Evolutionary conservation across 1,140 invertebrate species (phyloP).

Genomic region (Sinella curviseta): DNA sequence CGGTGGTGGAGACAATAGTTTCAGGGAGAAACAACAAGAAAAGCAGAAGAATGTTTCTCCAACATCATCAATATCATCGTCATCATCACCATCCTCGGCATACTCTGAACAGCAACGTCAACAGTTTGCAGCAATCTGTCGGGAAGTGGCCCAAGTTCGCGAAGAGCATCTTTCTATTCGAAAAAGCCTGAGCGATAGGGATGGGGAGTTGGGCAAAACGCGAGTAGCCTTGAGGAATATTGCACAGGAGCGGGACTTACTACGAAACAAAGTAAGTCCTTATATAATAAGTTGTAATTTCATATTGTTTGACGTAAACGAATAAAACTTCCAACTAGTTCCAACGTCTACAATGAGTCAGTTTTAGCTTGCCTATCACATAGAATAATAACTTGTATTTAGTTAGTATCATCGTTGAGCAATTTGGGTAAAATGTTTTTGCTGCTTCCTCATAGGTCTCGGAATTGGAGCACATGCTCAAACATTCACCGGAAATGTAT

Average conservation of each 20-base stretch:
- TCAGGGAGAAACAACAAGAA: neutral
- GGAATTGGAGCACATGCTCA: conserved; percentile 31
- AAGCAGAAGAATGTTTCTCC: neutral
- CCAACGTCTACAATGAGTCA: too few relatives aligned
- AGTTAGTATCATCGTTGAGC: too few relatives aligned
- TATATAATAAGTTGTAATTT: neutral
- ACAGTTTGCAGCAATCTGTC: conserved; percentile 29
- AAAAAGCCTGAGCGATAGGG: conserved; percentile 28
- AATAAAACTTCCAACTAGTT: neutral
- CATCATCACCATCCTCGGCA: neutral
- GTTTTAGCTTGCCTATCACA: too few relatives aligned
- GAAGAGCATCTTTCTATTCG: conserved; percentile 33
- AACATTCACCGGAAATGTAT: conserved; percentile 34
- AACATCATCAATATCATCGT: neutral
- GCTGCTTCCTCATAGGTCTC: neutral
- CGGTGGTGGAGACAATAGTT: too few relatives aligned
- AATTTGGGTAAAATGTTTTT: too few relatives aligned
- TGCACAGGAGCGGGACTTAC: conserved; percentile 34
- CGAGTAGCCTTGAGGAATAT: conserved; percentile 30
- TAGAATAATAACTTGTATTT: too few relatives aligned
- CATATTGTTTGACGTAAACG: neutral
- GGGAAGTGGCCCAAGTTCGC: conserved; percentile 37
- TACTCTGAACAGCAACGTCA: neutral
- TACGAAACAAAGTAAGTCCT: conserved; percentile 34
- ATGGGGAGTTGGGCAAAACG: conserved; percentile 29